These are phyloP conservation scores for Ceriagrion tenellum DNA, from an alignment of 2,888 invertebrate genomes.

Conservation along the genomic window DNA sequence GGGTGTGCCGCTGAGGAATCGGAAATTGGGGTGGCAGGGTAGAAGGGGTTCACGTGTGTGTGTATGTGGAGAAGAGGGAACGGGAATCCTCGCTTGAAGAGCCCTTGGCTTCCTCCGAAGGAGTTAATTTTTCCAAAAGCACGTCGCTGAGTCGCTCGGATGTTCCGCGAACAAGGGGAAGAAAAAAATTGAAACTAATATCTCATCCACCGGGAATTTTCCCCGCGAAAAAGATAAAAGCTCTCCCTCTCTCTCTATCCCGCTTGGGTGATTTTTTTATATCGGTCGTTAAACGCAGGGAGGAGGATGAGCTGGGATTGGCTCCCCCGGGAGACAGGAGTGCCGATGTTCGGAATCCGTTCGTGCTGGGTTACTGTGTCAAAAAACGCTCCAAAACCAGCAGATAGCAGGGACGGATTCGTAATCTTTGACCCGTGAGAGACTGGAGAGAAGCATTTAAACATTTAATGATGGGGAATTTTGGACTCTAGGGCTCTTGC, in stretches of 20 bases:
- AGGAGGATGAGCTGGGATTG: background rate
- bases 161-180: background rate
- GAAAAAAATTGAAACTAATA: constrained; percentile 24
- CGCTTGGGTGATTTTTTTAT: background rate
- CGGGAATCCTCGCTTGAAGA: background rate
- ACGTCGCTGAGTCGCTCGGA: background rate
- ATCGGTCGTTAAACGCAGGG: background rate
- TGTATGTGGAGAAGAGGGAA: background rate
- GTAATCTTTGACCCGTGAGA: too few relatives aligned
- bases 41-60: background rate
- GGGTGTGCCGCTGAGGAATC: background rate
- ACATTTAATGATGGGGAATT: too few relatives aligned
- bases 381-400: too few relatives aligned
- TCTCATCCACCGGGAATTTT: background rate
- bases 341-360: background rate
- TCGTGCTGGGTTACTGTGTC: background rate
- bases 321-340: background rate
- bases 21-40: background rate
- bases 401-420: too few relatives aligned
- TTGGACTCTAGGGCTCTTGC: too few relatives aligned
- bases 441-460: too few relatives aligned
- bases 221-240: background rate
- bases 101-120: background rate
- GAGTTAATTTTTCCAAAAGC: constrained; percentile 7
- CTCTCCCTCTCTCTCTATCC: too few relatives aligned